A percentile compares a stretch with the other conserved stretches of the same genome.
Evolutionary conservation across 2,888 invertebrate species (phyloP).

Genomic region (Oscheius sp.): DNA sequence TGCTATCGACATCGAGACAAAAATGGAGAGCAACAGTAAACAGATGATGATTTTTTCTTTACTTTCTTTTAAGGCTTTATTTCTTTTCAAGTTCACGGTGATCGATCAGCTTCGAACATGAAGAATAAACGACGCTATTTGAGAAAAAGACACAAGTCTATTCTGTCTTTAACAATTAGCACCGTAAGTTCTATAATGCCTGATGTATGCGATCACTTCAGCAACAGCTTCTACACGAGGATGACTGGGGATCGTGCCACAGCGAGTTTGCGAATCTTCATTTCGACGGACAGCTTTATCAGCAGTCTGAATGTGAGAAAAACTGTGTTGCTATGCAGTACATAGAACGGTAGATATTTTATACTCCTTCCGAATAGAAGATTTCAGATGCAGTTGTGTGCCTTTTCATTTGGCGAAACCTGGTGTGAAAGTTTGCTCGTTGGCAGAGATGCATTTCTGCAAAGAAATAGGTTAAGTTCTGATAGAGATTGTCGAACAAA

Average conservation of each 20-base stretch:
- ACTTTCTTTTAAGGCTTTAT: conserved; percentile 8
- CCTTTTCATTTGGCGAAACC: conserved; percentile 38
- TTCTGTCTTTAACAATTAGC: conserved; percentile 2
- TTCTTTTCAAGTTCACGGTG: conserved; percentile 12
- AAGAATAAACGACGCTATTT: conserved; percentile 5
- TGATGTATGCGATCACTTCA: conserved; percentile 19
- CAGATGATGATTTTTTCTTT: background rate
- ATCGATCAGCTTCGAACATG: conserved; percentile 9
- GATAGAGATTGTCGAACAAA: background rate
- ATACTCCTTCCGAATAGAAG: no score
- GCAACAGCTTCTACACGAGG: conserved; percentile 38
- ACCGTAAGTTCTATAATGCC: background rate
- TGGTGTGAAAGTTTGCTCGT: conserved; percentile 7
- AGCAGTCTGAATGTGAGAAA: conserved; percentile 20
- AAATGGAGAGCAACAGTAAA: conserved; percentile 31
- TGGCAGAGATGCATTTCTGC: conserved; percentile 21
- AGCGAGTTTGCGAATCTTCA: conserved; percentile 20
- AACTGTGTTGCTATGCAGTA: conserved; percentile 28
- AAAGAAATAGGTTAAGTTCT: conserved; percentile 1
- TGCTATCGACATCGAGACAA: conserved; percentile 35
- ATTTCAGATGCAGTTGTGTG: conserved; percentile 41
- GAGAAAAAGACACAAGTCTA: conserved; percentile 4
- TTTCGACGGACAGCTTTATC: conserved; percentile 16
- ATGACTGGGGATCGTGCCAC: conserved; percentile 48
- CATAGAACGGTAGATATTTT: conserved; percentile 15